Base-by-base conservation (phyloP, 2,113 vertebrate genomes). In the Hemiscyllium ocellatum region DNA sequence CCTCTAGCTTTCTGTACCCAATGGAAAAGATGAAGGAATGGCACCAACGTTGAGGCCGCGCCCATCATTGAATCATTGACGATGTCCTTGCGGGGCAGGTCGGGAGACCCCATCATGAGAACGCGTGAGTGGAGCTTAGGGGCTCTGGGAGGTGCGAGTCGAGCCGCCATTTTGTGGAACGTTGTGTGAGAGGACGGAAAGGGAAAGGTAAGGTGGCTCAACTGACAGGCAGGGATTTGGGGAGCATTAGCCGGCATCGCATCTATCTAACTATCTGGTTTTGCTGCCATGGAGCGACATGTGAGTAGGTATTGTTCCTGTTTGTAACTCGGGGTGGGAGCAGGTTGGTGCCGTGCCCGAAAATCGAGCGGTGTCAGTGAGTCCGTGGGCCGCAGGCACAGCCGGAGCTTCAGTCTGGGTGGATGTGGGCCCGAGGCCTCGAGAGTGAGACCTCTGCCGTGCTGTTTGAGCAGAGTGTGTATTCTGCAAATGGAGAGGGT, bases 71-170 rank as follows among this genome's bases (percentile, higher is more conserved):
- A 72, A 50, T 68, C 78, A 69, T 90, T 42, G 90, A 72, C 19
- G 56, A 7, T 47, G 80, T 97, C 98, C 98, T 96, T 98, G 98
- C 97, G 96, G 96, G 96, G 96, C 96, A 95, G 97, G 97, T 96
- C 97, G 96, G 98, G 98, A 98, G 98, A 98, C 98, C 98, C 98
- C 98, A 96, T 90, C 72, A 69, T 17, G 33, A 72, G 93, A 93
- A 96, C 96, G 96, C 96, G 85, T 96, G 96, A 96, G 96, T 96
- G 96, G 86, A 96, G 94, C 13, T 95, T 50, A 91, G 95, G 66
- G 93, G 52, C 76, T 96, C 50, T 7, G 96, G 96, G 96, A 96
- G 96, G 95, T 96, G 96, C 95, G 96, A 47, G 96, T 96, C 72
- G 10, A 26, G 93, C 94, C 94, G 66, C 94, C 94, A 95, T 95